These are phyloP conservation scores for Hydrozoanthus tunicans DNA, from an alignment of 64 coral and sea anemone genomes.

Conservation along the genomic window DNA sequence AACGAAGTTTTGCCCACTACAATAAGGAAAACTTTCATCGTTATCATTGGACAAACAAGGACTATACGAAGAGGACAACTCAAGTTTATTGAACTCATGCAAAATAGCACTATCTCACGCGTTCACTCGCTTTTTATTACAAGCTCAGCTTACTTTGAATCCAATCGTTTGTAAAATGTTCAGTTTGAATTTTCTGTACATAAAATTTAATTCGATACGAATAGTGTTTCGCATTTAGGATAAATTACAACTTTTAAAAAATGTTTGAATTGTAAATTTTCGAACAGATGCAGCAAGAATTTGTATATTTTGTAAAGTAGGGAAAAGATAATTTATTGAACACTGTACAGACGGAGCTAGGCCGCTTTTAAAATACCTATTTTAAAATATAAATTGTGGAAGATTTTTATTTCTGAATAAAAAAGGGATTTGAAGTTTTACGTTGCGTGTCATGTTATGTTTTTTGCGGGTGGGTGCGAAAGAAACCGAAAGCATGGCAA, in stretches of 20 bases:
- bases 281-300: constrained; percentile 17
- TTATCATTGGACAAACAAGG: constrained; percentile 77
- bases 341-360: constrained; percentile 47
- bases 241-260: constrained; percentile 21
- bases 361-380: constrained; percentile 38
- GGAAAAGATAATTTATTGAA: constrained; percentile 23
- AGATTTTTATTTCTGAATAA: constrained; percentile 51
- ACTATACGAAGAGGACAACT: constrained; percentile 67
- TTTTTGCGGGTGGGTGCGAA: neutral
- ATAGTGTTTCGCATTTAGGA: constrained; percentile 4
- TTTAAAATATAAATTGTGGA: constrained; percentile 60
- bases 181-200: constrained; percentile 71
- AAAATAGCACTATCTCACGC: constrained; percentile 11
- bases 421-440: constrained; percentile 41
- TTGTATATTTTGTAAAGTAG: constrained; percentile 58
- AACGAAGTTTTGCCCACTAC: constrained; percentile 25
- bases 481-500: constrained; percentile 4
- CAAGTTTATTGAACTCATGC: constrained; percentile 73
- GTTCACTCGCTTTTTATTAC: neutral
- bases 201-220: constrained; percentile 55
- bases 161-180: constrained; percentile 49
- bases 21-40: constrained; percentile 78
- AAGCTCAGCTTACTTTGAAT: constrained; percentile 1
- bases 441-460: neutral
- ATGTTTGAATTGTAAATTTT: constrained; percentile 55